Base-by-base conservation (phyloP, 2,797 vertebrate genomes). In the Danio albolineatus region DNA sequence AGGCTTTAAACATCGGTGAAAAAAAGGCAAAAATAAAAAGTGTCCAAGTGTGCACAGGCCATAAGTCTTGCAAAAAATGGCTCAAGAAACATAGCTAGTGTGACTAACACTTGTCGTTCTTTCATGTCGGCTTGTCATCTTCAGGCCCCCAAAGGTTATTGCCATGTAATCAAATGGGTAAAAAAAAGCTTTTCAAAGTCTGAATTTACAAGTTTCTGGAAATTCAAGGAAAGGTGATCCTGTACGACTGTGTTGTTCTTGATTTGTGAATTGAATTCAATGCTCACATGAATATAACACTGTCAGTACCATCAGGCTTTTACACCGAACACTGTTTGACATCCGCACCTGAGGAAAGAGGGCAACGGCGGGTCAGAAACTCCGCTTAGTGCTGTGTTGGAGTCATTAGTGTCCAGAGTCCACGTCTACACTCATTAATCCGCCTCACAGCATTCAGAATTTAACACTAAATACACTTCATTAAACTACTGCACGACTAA, bases 401-500 rank as follows among this genome's bases (percentile, higher is more conserved):
- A 78, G 53, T 76, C 72, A 79, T 83, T 85, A 82, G 54, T 54
- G 51, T 38, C 38, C 43, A 69, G 66, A 57, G 49, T 64, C 36
- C 19, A 7, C 0, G 60, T 62, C 59, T 69, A 54, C 10, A 62
- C 56, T 54, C 54, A 73, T 83, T 73, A 83, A 81, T 76, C 67
- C 73, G 5, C 39, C 13, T 57, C 49, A 48, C 60, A 64, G 65
- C 76, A 28, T 62, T 71, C 56, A 74, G 13, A 67, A 56, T 28
- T 28, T 28, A 28, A 70, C 54, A 44, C 49, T 54, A 67, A 48
- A 38, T 41, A 62, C 71, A 16, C 39, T 49, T 59, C 75, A 43
- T 39, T 48, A 73, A 79, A 73, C 49, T 60, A 53, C 56, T 76
- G n/a, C 54, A 76, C 74, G 67, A 82, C 73, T 73, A 83, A 67